Evolutionary conservation across 2,113 vertebrate genomes (phyloP).

Genomic region (Sander vitreus): DNA sequence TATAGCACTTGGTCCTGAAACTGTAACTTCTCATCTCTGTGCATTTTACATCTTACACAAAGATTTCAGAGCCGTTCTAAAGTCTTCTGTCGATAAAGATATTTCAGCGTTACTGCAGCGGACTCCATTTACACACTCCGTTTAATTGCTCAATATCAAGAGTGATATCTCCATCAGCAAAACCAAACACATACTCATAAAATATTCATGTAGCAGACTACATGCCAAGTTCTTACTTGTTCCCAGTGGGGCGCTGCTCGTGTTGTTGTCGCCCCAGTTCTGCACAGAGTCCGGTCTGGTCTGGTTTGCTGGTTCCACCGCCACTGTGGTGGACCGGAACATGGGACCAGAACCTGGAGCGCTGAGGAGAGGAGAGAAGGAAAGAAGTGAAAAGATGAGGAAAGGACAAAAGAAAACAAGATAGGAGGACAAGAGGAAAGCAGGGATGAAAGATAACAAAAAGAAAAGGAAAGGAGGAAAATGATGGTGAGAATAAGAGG

Average conservation of each 20-base stretch:
- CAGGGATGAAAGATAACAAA: too few relatives aligned
- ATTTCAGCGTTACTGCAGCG: slow-evolving; percentile 23
- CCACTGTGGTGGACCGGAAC: slow-evolving; percentile 80
- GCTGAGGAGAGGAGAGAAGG: slow-evolving; percentile 41
- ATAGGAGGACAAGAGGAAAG: background rate
- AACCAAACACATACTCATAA: slow-evolving; percentile 67
- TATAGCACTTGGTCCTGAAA: background rate
- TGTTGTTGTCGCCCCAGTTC: slow-evolving; percentile 49
- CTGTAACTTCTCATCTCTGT: background rate
- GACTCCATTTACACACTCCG: background rate
- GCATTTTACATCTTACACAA: background rate
- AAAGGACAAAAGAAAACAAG: background rate
- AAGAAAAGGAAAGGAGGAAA: background rate
- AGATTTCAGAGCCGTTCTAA: background rate
- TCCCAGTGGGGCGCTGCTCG: slow-evolving; percentile 31
- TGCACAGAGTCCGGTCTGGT: slow-evolving; percentile 28
- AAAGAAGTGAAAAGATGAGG: background rate
- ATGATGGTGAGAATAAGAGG: background rate
- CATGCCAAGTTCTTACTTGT: slow-evolving; percentile 55
- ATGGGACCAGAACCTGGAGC: slow-evolving; percentile 80
- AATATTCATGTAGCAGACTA: slow-evolving; percentile 49
- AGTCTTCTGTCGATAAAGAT: slow-evolving; percentile 24
- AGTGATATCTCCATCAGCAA: slow-evolving; percentile 52
- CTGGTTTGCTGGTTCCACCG: slow-evolving; percentile 62
- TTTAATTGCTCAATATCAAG: slow-evolving; percentile 53